Percentiles rank a stretch among this genome's conserved stretches.
Conservation (phyloP, 2,113 vertebrate species). For the Numida meleagris region DNA sequence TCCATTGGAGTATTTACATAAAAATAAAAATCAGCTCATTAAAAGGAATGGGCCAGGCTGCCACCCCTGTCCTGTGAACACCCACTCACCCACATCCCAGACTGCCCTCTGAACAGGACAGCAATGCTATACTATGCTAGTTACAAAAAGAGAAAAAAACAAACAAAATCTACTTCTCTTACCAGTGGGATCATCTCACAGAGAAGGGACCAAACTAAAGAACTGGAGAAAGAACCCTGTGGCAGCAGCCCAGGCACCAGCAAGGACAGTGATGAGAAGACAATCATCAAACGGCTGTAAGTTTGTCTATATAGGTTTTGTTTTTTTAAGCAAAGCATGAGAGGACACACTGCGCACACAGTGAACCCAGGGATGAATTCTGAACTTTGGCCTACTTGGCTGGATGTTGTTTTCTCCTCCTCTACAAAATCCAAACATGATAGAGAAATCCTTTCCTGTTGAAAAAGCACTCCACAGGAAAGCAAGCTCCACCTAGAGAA, state of each 20-base stretch:
- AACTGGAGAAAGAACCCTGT: constrained; percentile 63
- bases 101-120: neutral
- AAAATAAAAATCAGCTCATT: neutral
- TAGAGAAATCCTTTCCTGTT: constrained; percentile 8
- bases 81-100: neutral
- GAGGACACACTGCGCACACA: neutral
- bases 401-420: neutral
- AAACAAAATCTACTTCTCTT: neutral
- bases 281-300: constrained; percentile 88
- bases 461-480: neutral
- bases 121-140: accelerated
- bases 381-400: neutral
- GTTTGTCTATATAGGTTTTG: constrained; percentile 42
- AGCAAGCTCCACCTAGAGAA: neutral
- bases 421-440: neutral
- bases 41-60: neutral
- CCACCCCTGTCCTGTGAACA: neutral
- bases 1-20: neutral
- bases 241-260: constrained; percentile 12
- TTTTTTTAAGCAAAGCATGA: neutral
- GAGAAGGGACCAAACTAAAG: constrained; percentile 72
- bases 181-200: constrained; percentile 85
- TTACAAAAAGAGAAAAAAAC: neutral
- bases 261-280: constrained; percentile 80
- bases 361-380: neutral